A percentile compares a stretch with the other conserved stretches of the same genome.
These are phyloP conservation scores for Atherinomorus stipes DNA, from an alignment of 2,113 vertebrate species.

Conservation along the genomic window DNA sequence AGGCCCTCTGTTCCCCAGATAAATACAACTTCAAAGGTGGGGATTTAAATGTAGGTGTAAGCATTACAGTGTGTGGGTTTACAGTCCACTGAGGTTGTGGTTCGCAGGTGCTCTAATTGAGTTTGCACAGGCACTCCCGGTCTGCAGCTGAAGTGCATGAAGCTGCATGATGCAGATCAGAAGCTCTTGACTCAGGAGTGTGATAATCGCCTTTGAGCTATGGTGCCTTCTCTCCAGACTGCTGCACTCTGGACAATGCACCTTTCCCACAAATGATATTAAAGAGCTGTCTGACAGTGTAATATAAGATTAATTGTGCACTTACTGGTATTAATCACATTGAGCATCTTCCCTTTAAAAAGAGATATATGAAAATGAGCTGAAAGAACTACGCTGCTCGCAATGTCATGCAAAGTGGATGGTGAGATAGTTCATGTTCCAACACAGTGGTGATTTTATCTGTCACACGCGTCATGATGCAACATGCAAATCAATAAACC, in stretches of 20 bases:
- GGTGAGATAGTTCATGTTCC: not conserved
- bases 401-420: conserved; percentile 20
- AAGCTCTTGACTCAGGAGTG: conserved; percentile 54
- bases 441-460: not conserved
- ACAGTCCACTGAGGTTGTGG: conserved; percentile 10
- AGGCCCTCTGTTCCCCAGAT: conserved; percentile 55
- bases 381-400: not conserved
- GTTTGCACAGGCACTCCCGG: conserved; percentile 1
- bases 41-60: conserved; percentile 52
- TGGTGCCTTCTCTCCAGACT: conserved; percentile 42
- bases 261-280: conserved; percentile 23
- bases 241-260: conserved; percentile 38
- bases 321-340: not conserved
- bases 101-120: conserved; percentile 29
- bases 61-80: conserved; percentile 49
- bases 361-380: conserved; percentile 12
- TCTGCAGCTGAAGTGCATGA: conserved; percentile 2
- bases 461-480: not conserved
- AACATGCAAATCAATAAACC: conserved; percentile 48
- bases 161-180: conserved; percentile 51
- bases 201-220: conserved; percentile 58
- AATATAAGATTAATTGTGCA: too few species aligned
- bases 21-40: conserved; percentile 56
- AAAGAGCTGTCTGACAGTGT: conserved; percentile 2
- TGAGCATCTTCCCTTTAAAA: not conserved